Conservation (phyloP, 2,113 vertebrate species). For the Xyliphius kryptos region DNA sequence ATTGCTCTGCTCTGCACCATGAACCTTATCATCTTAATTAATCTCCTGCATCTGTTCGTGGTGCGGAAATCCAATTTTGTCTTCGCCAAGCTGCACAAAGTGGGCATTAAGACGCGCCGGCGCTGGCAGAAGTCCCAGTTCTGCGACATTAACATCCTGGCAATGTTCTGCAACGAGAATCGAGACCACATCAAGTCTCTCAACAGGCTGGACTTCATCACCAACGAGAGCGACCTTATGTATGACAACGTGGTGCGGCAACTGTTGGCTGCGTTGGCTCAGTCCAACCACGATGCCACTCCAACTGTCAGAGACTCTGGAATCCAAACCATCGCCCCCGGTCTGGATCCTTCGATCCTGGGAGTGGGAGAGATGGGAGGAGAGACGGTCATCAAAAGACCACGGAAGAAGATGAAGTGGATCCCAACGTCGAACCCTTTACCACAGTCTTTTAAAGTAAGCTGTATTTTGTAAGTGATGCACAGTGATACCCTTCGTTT, state of each 20-base stretch:
- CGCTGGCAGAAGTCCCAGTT: constrained; percentile 98
- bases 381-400: constrained; percentile 88
- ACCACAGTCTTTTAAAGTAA: constrained; percentile 89
- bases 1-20: constrained; percentile 86
- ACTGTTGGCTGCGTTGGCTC: constrained; percentile 87
- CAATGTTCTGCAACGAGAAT: constrained; percentile 98
- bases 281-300: constrained; percentile 92
- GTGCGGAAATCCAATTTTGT: constrained; percentile 98
- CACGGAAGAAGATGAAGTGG: constrained; percentile 97
- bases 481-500: no score
- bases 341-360: constrained; percentile 77
- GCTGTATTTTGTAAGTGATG: not conserved
- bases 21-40: constrained; percentile 92
- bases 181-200: constrained; percentile 97
- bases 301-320: constrained; percentile 89
- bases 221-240: constrained; percentile 97
- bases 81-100: constrained; percentile 97
- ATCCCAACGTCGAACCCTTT: constrained; percentile 84
- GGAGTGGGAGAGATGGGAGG: constrained; percentile 74
- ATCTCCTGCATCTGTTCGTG: constrained; percentile 93
- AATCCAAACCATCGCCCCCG: constrained; percentile 85
- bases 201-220: constrained; percentile 97
- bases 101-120: constrained; percentile 90
- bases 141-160: constrained; percentile 98
- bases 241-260: constrained; percentile 98